Evolutionary conservation across 2,113 vertebrate species (phyloP).

Genomic region (Aptenodytes forsteri): DNA sequence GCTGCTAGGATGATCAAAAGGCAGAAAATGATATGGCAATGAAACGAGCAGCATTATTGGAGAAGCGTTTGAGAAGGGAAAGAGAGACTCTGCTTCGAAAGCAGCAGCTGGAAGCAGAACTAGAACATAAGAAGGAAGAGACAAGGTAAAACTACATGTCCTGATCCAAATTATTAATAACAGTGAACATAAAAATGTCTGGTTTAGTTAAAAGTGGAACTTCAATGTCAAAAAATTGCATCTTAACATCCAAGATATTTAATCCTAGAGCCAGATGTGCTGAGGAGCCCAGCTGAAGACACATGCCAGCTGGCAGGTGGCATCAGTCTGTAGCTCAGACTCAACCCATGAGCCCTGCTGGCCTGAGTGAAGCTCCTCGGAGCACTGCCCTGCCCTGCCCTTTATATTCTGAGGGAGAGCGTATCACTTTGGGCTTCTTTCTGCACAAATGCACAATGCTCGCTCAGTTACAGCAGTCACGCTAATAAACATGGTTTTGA

Average conservation of each 20-base stretch:
- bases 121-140: conserved; percentile 94
- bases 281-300: neutral
- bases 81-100: conserved; percentile 90
- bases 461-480: neutral
- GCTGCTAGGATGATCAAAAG: conserved; percentile 88
- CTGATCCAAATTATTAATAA: neutral
- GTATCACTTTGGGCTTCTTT: neutral
- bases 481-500: neutral
- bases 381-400: neutral
- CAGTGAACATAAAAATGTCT: neutral
- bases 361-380: neutral
- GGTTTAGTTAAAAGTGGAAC: neutral
- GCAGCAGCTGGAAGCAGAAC: conserved; percentile 89
- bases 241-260: neutral
- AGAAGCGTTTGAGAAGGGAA: conserved; percentile 92
- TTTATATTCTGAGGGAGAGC: neutral
- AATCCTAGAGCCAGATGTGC: neutral
- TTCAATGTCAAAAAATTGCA: neutral
- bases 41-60: conserved; percentile 92
- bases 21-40: conserved; percentile 93
- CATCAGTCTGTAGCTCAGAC: neutral
- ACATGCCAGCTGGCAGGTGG: neutral
- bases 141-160: conserved; percentile 79
- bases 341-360: neutral
- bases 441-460: neutral